Base-by-base conservation (phyloP, 2,888 invertebrate species). In the Acanthosepion lycidas region DNA sequence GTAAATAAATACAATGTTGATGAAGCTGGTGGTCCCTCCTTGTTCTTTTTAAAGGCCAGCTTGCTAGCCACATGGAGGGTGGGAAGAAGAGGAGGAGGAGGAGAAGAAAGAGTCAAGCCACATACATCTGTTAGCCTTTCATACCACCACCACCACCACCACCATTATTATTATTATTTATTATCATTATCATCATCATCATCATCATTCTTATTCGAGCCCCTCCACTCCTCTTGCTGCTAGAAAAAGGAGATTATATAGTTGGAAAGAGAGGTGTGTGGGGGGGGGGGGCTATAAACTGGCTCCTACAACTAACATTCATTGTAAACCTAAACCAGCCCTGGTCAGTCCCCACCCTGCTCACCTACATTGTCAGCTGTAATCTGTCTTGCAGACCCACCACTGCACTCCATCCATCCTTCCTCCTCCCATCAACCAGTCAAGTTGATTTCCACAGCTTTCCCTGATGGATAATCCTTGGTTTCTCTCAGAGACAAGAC, bases 1-100 rank as follows among this genome's bases (percentile, higher is more conserved):
- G 78, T 78, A 78, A 78, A 78, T 78, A 78, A 78, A 78, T 78
- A 78, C 78, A 78, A 78, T 78, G 78, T 78, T 78, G 78, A 78
- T 78, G 78, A 78, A 78, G 78, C n/a, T 33, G 78, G 9, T 28
- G 78, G 12, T 78, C n/a, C n/a, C n/a, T 78, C 78, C n/a, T 33
- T n/a, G n/a, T 33, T 9, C n/a, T 78, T 78, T 78, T 18, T 78
- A 78, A 78, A 78, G 78, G n/a, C 78, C 59, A 59, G 23, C 20
- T 59, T 59, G 59, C 23, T 59, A 59, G 26, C 59, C n/a, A 78
- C 78, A 78, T 78, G n/a, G 1, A 55, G 15, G 15, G 20, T 6
- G 20, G 23, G 59, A 59, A 33, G 33, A 33, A 33, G 33, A 42
- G 2, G 42, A 42, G 42, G 23, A 59, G 8, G 51, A 64, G 28